These are phyloP conservation scores for Meiosimyza platycephala DNA, from an alignment of 2,888 invertebrate species.

Conservation along the genomic window DNA sequence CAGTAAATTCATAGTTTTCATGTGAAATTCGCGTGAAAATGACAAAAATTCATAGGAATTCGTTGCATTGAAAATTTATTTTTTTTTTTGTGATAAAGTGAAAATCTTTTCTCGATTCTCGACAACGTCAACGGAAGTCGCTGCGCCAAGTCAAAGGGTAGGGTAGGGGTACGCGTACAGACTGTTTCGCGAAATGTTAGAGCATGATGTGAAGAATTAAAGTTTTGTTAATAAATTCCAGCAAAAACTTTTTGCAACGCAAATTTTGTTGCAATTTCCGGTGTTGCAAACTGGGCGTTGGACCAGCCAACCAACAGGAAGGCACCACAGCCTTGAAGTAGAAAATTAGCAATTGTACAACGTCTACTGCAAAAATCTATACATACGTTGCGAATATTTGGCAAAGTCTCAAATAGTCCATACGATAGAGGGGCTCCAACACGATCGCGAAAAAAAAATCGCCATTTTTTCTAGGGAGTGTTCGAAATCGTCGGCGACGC, in stretches of 20 bases:
- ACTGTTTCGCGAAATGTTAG: constrained; percentile 39
- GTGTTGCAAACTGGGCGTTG: constrained; percentile 47
- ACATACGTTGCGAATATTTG: too few relatives aligned
- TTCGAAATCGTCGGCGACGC: constrained; percentile 38
- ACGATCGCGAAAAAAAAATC: constrained; percentile 22
- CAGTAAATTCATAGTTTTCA: neutral
- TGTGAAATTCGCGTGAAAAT: constrained; percentile 27
- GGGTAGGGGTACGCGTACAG: constrained; percentile 42
- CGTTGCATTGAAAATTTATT: constrained; percentile 4
- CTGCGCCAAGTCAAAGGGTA: constrained; percentile 23
- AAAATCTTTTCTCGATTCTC: constrained; percentile 33
- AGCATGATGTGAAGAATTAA: neutral
- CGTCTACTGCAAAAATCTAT: too few relatives aligned
- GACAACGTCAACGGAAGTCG: constrained; percentile 31
- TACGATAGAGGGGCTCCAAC: neutral
- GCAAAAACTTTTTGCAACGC: neutral
- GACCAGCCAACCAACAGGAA: constrained; percentile 33
- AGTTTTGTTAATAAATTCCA: neutral
- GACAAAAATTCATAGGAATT: constrained; percentile 21
- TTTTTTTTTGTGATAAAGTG: neutral
- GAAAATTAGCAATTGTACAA: neutral
- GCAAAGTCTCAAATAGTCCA: neutral
- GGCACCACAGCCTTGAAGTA: neutral
- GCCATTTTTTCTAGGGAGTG: constrained; percentile 27
- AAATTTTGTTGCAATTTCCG: constrained; percentile 39